Base-by-base conservation (phyloP, 2,113 vertebrate genomes). In the Semnornis frantzii region DNA sequence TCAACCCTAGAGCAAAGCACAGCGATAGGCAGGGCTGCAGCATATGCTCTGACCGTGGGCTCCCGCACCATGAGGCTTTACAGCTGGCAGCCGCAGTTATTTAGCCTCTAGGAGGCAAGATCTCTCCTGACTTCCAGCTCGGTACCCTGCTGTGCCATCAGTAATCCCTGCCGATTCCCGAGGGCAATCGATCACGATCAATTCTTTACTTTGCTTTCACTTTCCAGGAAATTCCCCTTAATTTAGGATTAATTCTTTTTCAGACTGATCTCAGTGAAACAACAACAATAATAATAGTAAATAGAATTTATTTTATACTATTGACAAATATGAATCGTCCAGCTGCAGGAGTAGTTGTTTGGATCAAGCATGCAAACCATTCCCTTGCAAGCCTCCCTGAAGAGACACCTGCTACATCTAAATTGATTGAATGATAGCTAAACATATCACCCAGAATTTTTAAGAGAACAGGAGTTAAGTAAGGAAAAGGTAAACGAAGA, bases 211-310 rank as follows among this genome's bases (percentile, higher is more conserved):
- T 73, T 55, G 23, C 57, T 82, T 89, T 87, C 64, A 39, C 60
- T 89, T 94, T 89, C 37, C 42, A 71, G 21, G 52, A 93, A 85
- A 44, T 11, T 25, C 48, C 25, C 30, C 63, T 91, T 82, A 19
- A 52, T 85, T 71, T 31, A 34, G 15, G 19, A 42, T 59, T 50
- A 68, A 68, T 79, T 57, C 42, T 75, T 34, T 76, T 82, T 63
- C 8, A 78, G 24, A 85, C 31, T 44, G 19, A 57, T n/a, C 30
- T 78, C 48, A 24, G 24, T 39, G 66, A 52, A 87, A 68, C 63
- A 89, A 42, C 27, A 12, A 71, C 59, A 89, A 55, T 27, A 87
- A 71, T 64, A 89, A 55, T 24, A 23, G 4, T 31, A 57, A 42
- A 39, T 30, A 87, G 11, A 70, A 87, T 71, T 59, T 66, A 57